Conservation (phyloP, 2,113 vertebrate species). For the Sakesphorus luctuosus region DNA sequence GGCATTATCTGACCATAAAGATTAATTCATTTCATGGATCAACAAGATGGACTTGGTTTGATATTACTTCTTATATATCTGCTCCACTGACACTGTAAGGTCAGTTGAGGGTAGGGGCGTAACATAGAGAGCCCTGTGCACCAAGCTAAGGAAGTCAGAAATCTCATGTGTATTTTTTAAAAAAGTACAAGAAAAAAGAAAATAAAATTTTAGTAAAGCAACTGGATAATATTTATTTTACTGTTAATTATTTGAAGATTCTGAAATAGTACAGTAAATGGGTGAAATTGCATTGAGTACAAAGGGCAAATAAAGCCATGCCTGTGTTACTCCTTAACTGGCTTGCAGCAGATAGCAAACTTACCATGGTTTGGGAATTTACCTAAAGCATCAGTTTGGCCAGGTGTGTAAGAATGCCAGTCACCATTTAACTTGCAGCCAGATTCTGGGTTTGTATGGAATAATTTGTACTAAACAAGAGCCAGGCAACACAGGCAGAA, state of each 20-base stretch:
- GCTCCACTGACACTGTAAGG: not conserved
- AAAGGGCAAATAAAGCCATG: not conserved
- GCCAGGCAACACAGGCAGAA: not conserved
- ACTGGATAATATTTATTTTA: conserved; percentile 57
- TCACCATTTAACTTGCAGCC: not conserved
- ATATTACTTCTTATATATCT: not conserved
- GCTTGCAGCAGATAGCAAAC: not conserved
- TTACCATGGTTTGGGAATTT: not conserved
- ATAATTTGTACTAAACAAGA: not conserved
- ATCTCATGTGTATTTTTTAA: conserved; percentile 10
- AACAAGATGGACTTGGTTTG: not conserved
- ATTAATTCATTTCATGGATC: not conserved
- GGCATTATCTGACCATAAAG: not conserved
- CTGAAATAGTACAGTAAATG: conserved; percentile 56
- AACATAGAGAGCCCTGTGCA: not conserved
- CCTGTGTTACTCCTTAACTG: not conserved
- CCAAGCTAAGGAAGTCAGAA: not conserved
- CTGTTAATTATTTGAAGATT: conserved; percentile 28
- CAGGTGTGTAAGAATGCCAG: not conserved
- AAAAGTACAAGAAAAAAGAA: not conserved
- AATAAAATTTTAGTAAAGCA: conserved; percentile 50
- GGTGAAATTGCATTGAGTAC: conserved; percentile 32
- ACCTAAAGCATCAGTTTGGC: not conserved
- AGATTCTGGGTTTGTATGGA: not conserved
- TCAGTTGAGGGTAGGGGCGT: not conserved